Evolutionary conservation across 2,888 invertebrate genomes (phyloP).

Genomic region (Aphidoletes aphidimyza): DNA sequence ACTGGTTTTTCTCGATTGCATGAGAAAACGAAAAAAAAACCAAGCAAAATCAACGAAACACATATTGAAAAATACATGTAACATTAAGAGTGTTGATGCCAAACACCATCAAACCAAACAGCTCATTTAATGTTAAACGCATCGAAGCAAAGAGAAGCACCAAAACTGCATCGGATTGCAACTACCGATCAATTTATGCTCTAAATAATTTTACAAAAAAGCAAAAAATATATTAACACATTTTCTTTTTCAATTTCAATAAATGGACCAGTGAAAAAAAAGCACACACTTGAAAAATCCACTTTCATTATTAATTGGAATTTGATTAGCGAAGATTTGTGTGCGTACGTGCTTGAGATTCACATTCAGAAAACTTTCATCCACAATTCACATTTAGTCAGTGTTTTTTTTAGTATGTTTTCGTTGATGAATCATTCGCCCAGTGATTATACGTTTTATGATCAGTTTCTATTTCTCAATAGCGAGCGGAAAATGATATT

Average conservation of each 20-base stretch:
- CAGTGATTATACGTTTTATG: neutral
- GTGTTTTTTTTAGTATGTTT: neutral
- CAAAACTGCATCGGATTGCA: neutral
- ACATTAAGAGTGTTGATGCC: neutral
- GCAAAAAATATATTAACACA: conserved; percentile 30
- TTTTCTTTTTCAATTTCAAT: conserved; percentile 50
- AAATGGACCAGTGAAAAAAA: neutral
- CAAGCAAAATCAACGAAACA: neutral
- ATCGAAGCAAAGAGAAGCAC: conserved; percentile 3
- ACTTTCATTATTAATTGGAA: conserved; percentile 53
- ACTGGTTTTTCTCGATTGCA: conserved; percentile 10
- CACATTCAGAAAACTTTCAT: neutral
- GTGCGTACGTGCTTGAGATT: neutral
- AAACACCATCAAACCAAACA: neutral
- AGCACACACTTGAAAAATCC: neutral
- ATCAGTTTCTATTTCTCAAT: conserved; percentile 34
- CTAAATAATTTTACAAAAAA: conserved; percentile 16
- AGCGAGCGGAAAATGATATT: neutral
- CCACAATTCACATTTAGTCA: neutral
- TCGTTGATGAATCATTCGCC: neutral
- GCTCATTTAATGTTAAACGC: neutral
- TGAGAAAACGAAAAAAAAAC: neutral
- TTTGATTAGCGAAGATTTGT: neutral
- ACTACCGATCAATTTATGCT: conserved; percentile 27
- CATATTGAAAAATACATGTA: neutral